Percentiles rank a stretch among this genome's conserved stretches.
These are phyloP conservation scores for Ancistrus triradiatus DNA, from an alignment of 2,113 vertebrate genomes.

Conservation along the genomic window DNA sequence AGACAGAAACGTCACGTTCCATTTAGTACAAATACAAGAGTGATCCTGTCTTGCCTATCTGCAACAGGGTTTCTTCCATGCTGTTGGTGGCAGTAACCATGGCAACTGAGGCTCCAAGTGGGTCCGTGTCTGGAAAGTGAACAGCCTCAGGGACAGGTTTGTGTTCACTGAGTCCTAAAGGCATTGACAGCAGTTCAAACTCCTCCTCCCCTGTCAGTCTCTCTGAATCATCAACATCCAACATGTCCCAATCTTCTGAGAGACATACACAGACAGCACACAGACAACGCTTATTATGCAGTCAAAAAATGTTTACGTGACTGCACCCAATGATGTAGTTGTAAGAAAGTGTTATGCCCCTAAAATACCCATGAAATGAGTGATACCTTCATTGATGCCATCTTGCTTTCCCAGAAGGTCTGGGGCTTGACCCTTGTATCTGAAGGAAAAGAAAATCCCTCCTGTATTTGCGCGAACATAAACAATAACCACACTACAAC, in stretches of 20 bases:
- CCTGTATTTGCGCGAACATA: background rate
- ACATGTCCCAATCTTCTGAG: slow-evolving; percentile 98
- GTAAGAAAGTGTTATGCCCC: background rate
- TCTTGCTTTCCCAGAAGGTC: slow-evolving; percentile 97
- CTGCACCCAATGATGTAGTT: no score
- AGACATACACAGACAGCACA: slow-evolving; percentile 28
- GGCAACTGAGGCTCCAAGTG: slow-evolving; percentile 88
- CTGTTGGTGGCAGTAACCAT: slow-evolving; percentile 98
- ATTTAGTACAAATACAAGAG: background rate
- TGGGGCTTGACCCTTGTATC: slow-evolving; percentile 94
- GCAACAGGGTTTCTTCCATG: slow-evolving; percentile 96
- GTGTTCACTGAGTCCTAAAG: slow-evolving; percentile 86
- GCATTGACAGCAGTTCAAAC: slow-evolving; percentile 89
- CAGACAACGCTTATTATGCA: background rate
- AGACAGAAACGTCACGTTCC: no score
- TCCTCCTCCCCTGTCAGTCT: slow-evolving; percentile 95
- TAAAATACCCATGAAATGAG: background rate
- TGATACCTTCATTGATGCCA: slow-evolving; percentile 94
- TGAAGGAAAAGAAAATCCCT: slow-evolving; percentile 40
- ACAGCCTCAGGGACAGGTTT: slow-evolving; percentile 89
- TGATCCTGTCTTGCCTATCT: slow-evolving; percentile 77
- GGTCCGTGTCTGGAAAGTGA: slow-evolving; percentile 94
- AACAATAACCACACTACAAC: no score
- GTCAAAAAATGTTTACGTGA: no score
- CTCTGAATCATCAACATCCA: slow-evolving; percentile 92